Base-by-base conservation (phyloP, 2,797 vertebrate species). In the Thalassophryne amazonica region DNA sequence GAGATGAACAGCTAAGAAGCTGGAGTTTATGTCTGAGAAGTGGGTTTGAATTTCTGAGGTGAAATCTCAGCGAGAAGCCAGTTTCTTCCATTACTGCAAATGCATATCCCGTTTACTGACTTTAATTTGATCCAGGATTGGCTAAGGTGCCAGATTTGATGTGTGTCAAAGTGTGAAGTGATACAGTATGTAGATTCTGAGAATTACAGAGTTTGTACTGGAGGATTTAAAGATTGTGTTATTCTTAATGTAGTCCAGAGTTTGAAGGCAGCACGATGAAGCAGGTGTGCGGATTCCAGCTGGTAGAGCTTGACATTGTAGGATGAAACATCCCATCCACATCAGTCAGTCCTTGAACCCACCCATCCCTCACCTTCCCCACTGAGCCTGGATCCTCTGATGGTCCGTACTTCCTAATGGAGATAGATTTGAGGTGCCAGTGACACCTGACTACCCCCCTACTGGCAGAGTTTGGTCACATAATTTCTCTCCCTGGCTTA, bases 401-500 rank as follows among this genome's bases (percentile, higher is more conserved):
- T 73, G 77, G 60, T 73, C 73, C 41, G 23, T 48, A 55, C 60
- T 65, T 47, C 51, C 76, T 88, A 88, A 88, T 88, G 79, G 84
- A 88, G 85, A 88, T 73, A 37, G 75, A 87, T 87, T 63, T n/a
- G 60, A 76, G 64, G 57, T 63, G 48, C 57, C 56, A 39, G 40
- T 22, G 14, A 33, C 55, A 56, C 49, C 51, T 42, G 47, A 1
- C 16, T 33, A 0, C 4, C 47, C 13, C 25, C 11, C 42, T 52
- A 36, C 42, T 67, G 56, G 46, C 22, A 2, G n/a, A n/a, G 19
- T 60, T 62, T 49, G 61, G 50, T 51, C 60, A 50, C 73, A 76
- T 80, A 55, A 77, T 86, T 83, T 72, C 72, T 86, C 73, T 83
- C 64, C 30, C 45, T 20, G 62, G 41, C 72, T 81, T 83, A 87